Percentiles rank a stretch among this genome's conserved stretches.
Evolutionary conservation across 2,113 vertebrate genomes (phyloP).

Genomic region (Microtus ochrogaster): DNA sequence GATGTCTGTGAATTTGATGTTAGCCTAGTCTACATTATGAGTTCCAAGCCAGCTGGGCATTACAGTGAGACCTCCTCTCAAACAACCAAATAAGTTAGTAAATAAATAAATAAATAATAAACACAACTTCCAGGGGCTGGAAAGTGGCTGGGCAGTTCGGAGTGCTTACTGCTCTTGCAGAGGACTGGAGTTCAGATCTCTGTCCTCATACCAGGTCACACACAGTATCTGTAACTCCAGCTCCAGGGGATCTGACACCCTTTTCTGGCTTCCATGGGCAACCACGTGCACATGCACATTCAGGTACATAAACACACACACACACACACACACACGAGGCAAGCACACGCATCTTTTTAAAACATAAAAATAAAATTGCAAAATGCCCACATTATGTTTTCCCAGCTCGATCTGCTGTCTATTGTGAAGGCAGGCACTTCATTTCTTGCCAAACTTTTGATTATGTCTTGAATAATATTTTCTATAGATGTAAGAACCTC

Average conservation of each 20-base stretch:
- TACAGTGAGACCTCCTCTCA: not conserved
- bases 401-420: conserved; percentile 90
- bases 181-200: not conserved
- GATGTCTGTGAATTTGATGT: not conserved
- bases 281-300: not conserved
- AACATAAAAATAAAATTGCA: not conserved
- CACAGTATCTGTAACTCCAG: not conserved
- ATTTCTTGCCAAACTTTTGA: conserved; percentile 88
- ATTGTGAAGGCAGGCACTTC: conserved; percentile 90
- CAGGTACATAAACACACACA: not conserved
- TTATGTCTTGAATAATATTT: conserved; percentile 88
- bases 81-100: not conserved
- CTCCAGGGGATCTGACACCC: not conserved
- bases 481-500: conserved; percentile 92
- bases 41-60: not conserved
- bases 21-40: not conserved
- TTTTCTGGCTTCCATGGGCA: not conserved
- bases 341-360: not conserved
- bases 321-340: not conserved
- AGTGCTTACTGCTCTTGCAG: not conserved
- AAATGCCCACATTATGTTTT: conserved; percentile 90
- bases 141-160: not conserved
- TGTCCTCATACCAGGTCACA: not conserved
- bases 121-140: not conserved
- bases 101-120: not conserved